A percentile compares a stretch with the other conserved stretches of the same genome.
Evolutionary conservation across 2,888 invertebrate species (phyloP).

Genomic region (Tetranychus truncatus): DNA sequence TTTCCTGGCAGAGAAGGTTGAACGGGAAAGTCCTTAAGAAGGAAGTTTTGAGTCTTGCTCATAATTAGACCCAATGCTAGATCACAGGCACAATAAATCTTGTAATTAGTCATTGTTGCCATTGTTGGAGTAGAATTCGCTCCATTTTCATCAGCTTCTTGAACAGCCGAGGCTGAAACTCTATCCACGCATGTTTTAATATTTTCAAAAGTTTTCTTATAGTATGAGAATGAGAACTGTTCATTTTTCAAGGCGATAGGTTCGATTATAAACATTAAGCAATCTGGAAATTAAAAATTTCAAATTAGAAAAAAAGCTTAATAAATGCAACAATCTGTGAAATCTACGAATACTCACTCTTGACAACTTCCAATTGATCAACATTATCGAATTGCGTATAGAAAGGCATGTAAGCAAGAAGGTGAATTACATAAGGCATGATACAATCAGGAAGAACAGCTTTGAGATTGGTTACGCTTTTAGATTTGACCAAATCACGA

Average conservation of each 20-base stretch:
- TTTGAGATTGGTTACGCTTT: slow-evolving; percentile 20
- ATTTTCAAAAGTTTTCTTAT: slow-evolving; percentile 73
- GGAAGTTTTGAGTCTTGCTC: slow-evolving; percentile 66
- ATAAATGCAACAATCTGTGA: neutral
- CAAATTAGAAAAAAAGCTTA: slow-evolving; percentile 8
- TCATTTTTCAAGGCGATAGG: slow-evolving; percentile 82
- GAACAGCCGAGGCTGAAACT: slow-evolving; percentile 14
- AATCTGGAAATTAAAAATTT: slow-evolving; percentile 38
- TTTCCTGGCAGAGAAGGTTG: slow-evolving; percentile 66
- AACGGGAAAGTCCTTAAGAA: slow-evolving; percentile 68
- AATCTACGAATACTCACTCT: slow-evolving; percentile 16
- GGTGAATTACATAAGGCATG: slow-evolving; percentile 85
- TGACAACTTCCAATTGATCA: slow-evolving; percentile 33
- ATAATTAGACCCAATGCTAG: slow-evolving; percentile 73
- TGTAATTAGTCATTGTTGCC: slow-evolving; percentile 22
- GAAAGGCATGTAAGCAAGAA: slow-evolving; percentile 77
- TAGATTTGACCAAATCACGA: slow-evolving; percentile 33
- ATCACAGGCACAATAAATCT: slow-evolving; percentile 82
- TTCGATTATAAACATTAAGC: slow-evolving; percentile 83
- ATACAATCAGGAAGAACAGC: slow-evolving; percentile 77
- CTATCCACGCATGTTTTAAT: slow-evolving; percentile 48
- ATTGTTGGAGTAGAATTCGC: slow-evolving; percentile 10
- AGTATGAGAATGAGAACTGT: slow-evolving; percentile 83
- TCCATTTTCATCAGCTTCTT: slow-evolving; percentile 11
- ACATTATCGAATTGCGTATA: slow-evolving; percentile 58